Conservation (phyloP, 1,140 invertebrate species). For the Andricus grossulariae region DNA sequence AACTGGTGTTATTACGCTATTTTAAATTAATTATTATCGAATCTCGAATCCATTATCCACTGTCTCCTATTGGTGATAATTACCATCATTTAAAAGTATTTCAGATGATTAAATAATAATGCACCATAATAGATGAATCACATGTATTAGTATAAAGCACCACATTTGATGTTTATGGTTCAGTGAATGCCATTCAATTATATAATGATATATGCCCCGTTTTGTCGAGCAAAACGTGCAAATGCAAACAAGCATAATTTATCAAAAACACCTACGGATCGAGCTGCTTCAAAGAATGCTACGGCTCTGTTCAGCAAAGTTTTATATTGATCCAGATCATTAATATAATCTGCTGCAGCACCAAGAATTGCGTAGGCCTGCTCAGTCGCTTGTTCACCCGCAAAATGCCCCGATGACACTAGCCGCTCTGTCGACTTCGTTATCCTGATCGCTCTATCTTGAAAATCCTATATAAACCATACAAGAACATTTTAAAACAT, state of each 20-base stretch:
- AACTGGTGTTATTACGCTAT: no score
- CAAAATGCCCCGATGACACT: conserved; percentile 81
- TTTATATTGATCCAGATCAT: conserved; percentile 83
- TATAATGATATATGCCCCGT: no score
- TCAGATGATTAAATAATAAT: no score
- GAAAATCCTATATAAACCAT: conserved; percentile 77
- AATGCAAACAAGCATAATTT: background rate
- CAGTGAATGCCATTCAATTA: no score
- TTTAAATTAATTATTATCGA: no score
- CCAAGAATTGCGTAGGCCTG: conserved; percentile 85
- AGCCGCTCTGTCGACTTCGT: conserved; percentile 88
- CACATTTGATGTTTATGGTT: no score
- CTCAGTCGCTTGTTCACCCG: conserved; percentile 83
- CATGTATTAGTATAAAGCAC: no score
- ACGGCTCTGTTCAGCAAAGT: conserved; percentile 82
- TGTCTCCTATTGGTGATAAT: no score
- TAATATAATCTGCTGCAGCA: conserved; percentile 84
- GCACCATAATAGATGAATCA: no score
- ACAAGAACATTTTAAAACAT: conserved; percentile 31
- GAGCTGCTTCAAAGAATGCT: conserved; percentile 85
- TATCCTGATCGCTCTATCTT: conserved; percentile 86
- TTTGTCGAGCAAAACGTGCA: no score
- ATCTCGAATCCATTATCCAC: no score
- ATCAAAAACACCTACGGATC: conserved; percentile 76
- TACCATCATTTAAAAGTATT: no score